Percentiles rank a stretch among this genome's conserved stretches.
These are phyloP conservation scores for Macroramphosus scolopax DNA, from an alignment of 2,797 vertebrate genomes.

Conservation along the genomic window DNA sequence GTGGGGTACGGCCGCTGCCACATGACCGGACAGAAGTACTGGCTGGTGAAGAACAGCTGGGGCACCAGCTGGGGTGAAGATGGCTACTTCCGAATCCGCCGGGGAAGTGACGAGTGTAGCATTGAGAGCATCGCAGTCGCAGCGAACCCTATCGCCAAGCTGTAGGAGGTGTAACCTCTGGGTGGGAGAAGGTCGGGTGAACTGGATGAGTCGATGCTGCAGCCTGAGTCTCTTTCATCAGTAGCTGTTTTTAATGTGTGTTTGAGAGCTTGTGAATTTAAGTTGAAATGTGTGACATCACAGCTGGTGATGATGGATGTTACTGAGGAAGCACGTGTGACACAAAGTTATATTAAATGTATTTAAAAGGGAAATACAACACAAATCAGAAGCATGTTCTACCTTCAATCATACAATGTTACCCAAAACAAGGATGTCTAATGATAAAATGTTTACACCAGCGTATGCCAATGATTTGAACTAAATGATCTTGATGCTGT, in stretches of 20 bases:
- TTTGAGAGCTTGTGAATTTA: too few relatives aligned
- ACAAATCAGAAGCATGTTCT: background rate
- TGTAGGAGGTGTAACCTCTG: too few relatives aligned
- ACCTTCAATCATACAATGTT: background rate
- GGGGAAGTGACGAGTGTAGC: slow-evolving; percentile 89
- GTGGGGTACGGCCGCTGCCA: slow-evolving; percentile 88
- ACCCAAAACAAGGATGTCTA: background rate
- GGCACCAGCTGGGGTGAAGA: slow-evolving; percentile 85
- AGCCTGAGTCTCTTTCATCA: too few relatives aligned
- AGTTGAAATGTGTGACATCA: too few relatives aligned
- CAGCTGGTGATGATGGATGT: too few relatives aligned
- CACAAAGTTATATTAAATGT: too few relatives aligned
- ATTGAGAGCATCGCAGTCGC: slow-evolving; percentile 91
- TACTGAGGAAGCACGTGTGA: too few relatives aligned
- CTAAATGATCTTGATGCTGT: too few relatives aligned
- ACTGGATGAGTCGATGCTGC: background rate
- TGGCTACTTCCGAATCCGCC: slow-evolving; percentile 91
- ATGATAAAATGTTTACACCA: slow-evolving; percentile 3
- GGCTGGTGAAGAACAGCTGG: slow-evolving; percentile 98
- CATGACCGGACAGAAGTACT: slow-evolving; percentile 83
- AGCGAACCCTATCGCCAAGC: slow-evolving; percentile 82
- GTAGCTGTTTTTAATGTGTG: too few relatives aligned
- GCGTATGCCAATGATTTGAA: too few relatives aligned
- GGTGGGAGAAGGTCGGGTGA: background rate
- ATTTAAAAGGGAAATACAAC: slow-evolving; percentile 1